Evolutionary conservation across 1,140 invertebrate genomes (phyloP), one percentile per base, ranked within the genome.

Genomic region (Ectropis grisescens): DNA sequence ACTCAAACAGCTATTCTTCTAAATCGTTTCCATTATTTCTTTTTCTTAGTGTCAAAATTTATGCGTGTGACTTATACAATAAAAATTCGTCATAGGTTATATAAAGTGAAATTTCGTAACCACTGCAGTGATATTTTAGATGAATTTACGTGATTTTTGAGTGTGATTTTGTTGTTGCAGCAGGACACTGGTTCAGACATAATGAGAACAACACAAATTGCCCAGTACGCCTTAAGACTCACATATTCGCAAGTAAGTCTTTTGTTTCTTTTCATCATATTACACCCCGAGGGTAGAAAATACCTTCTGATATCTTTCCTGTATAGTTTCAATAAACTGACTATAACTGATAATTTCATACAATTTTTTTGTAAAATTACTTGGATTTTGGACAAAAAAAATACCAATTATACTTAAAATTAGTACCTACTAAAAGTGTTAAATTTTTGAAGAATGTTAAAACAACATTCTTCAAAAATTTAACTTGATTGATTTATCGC

Each of bases 161-260:
- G 31, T 33, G 42, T 50, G 39, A 33, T 56, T 29, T 58, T 68
- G 70, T 34, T 54, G 68, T 76, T 71, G 10, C 60, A 75, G 70
- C 42, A 43, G 25, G 4, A 48, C 25, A 58, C 41, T 58, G 47
- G 42, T 58, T 66, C 51, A 44, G 55, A 61, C 69, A 75, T 47
- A 56, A 80, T 80, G 75, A 75, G 46, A 74, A 75, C 69, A 28
- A 69, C 75, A 48, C 71, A 80, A 71, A 66, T 69, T 54, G 59
- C 58, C 42, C 59, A 69, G 56, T 80, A 80, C 52, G 75, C 75
- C 30, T 49, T 80, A 29, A 67, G 71, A 66, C 75, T 80, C 58
- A 80, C 75, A 52, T 80, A 80, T 75, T 76, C 71, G 56, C 75
- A 80, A 61, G 75, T 80, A 72, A 57, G 64, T 23, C 4, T 19